Evolutionary conservation across 1,140 invertebrate genomes (phyloP).

Genomic region (Drosophila pseudoananassae): DNA sequence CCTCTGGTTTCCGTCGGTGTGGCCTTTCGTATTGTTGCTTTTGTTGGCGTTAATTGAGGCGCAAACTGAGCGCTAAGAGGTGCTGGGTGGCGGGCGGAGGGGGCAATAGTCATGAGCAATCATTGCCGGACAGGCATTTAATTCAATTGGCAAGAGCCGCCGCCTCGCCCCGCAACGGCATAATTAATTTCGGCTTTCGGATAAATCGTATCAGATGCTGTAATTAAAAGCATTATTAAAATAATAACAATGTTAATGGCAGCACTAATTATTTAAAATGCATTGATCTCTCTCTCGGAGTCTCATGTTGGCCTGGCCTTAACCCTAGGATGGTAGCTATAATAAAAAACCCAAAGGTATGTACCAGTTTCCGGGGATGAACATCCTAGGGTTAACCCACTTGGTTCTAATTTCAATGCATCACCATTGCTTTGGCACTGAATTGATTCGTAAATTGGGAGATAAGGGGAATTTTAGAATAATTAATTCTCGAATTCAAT

Average conservation of each 20-base stretch:
- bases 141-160: constrained; percentile 45
- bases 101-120: constrained; percentile 25
- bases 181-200: constrained; percentile 48
- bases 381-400: constrained; percentile 4
- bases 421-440: not conserved
- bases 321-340: no score
- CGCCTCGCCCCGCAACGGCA: constrained; percentile 10
- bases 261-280: constrained; percentile 18
- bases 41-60: constrained; percentile 55
- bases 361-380: not conserved
- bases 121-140: constrained; percentile 45
- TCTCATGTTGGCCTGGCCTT: not conserved
- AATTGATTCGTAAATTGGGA: not conserved
- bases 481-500: not conserved
- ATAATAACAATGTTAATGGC: constrained; percentile 28
- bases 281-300: not conserved
- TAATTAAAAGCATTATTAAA: constrained; percentile 26
- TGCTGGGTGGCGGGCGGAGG: not conserved
- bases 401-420: constrained; percentile 4
- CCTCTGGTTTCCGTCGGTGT: constrained; percentile 17
- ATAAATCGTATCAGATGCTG: constrained; percentile 26
- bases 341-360: no score
- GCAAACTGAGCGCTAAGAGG: constrained; percentile 29
- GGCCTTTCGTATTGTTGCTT: constrained; percentile 13
- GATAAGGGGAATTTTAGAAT: not conserved